Evolutionary conservation across 2,888 invertebrate species (phyloP).

Genomic region (Idaea dimidiata): DNA sequence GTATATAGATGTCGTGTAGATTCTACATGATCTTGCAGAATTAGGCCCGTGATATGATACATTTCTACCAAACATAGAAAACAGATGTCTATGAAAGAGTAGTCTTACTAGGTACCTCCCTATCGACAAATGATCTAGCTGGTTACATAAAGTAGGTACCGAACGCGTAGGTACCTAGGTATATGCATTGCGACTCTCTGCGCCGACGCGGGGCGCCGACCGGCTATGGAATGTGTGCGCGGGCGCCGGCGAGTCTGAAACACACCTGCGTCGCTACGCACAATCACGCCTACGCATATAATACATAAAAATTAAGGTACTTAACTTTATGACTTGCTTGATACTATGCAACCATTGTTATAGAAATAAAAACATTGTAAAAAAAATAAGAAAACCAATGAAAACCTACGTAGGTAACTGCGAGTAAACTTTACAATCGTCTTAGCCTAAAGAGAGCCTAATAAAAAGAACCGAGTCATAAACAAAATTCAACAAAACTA

Average conservation of each 20-base stretch:
- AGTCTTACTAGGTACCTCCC: background rate
- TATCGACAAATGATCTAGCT: background rate
- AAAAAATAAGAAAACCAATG: background rate
- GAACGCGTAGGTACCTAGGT: background rate
- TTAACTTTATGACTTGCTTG: conserved; percentile 14
- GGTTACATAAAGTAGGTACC: background rate
- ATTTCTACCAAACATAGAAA: too few relatives aligned
- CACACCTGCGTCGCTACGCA: conserved; percentile 81
- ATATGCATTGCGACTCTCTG: background rate
- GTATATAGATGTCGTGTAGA: too few relatives aligned
- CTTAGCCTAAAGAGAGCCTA: too few relatives aligned
- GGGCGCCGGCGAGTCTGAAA: conserved; percentile 84
- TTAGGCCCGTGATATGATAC: too few relatives aligned
- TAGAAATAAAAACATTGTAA: background rate
- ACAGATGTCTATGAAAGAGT: too few relatives aligned
- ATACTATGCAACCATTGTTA: background rate
- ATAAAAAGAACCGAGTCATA: too few relatives aligned
- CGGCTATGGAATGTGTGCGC: conserved; percentile 79
- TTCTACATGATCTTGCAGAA: too few relatives aligned
- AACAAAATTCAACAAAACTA: too few relatives aligned
- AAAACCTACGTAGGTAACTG: background rate
- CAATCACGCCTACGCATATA: conserved; percentile 42
- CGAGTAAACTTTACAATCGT: too few relatives aligned
- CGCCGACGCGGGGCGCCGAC: conserved; percentile 47
- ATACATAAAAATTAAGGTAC: conserved; percentile 23